These are phyloP conservation scores for Drosophila truncata DNA, from an alignment of 1,140 invertebrate genomes.

Conservation along the genomic window DNA sequence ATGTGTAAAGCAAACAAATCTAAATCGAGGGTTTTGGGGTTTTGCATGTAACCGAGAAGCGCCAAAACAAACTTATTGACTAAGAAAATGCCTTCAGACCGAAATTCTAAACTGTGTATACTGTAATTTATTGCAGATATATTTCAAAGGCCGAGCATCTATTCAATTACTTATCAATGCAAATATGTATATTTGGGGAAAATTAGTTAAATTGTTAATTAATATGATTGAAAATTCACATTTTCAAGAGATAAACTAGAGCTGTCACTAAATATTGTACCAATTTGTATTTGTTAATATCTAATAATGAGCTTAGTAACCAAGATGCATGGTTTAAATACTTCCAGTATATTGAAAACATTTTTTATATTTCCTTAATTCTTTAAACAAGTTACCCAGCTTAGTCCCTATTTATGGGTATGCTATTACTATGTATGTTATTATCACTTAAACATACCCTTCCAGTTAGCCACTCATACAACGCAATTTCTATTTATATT, in stretches of 20 bases:
- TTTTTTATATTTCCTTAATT: not conserved
- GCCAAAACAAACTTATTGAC: slow-evolving; percentile 28
- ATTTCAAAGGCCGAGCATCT: not conserved
- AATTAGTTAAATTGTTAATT: too few relatives aligned
- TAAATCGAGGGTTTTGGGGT: slow-evolving; percentile 35
- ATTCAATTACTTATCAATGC: not conserved
- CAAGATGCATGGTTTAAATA: not conserved
- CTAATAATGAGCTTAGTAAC: not conserved
- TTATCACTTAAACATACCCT: not conserved
- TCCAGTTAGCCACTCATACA: not conserved
- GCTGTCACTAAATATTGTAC: too few relatives aligned
- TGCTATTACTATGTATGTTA: too few relatives aligned
- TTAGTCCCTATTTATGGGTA: not conserved
- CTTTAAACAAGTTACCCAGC: not conserved
- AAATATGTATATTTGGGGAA: not conserved
- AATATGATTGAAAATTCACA: too few relatives aligned
- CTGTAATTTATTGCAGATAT: not conserved
- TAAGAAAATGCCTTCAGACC: not conserved
- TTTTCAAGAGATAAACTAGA: too few relatives aligned
- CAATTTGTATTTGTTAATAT: not conserved
- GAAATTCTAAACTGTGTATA: not conserved
- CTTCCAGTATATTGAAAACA: not conserved
- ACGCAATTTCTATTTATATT: slow-evolving; percentile 28
- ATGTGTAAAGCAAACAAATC: slow-evolving; percentile 47
- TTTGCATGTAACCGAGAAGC: slow-evolving; percentile 28